Base-by-base conservation (phyloP, 2,888 invertebrate genomes). In the Lysandra coridon region DNA sequence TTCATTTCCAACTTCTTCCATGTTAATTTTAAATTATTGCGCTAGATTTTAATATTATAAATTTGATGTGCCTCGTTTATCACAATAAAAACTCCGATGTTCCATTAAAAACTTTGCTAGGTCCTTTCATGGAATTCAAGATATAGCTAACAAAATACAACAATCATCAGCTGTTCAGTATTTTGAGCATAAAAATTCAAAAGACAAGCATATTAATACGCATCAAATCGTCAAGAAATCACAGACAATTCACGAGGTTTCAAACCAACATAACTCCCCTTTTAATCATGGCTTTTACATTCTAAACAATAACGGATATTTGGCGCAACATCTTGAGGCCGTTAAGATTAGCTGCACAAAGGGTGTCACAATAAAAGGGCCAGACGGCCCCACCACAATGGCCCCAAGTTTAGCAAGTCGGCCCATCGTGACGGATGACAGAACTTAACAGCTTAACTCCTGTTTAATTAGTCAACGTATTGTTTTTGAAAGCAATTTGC, bases 341-440 rank as follows among this genome's bases (percentile, higher is more conserved):
- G 44, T 75, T 79, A 74, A 79, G 74, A 79, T 62, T 44, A 62
- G 79, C 74, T 40, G 57, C 79, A 60, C 79, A 79, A 79, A 79
- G 74, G 79, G 33, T 79, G 74, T 60, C 60, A 79, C 75, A 74
- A 49, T 79, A 79, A 75, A 79, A 79, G 75, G 79, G 30, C 33
- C 60, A 75, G 14, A 60, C 40, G 74, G 75, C 75, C 60, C 44
- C 7, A 7, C 40, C 62, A 79, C 79, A 79, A 79, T 79, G 79
- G 60, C 62, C 37, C 62, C 2, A 74, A 79, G 53, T 79, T 73
- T 30, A 30, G 40, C 49, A 2, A 49, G 49, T 49, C 12, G 57
- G 78, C 78, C 78, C 73, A 81, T 81, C 74, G 74, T 81, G 81
- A 81, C 78, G 78, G 79, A 81, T 81, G 81, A 57, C 69, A 64